These are phyloP conservation scores for Caenorhabditis doughertyi DNA, from an alignment of 2,888 invertebrate species.

Conservation along the genomic window DNA sequence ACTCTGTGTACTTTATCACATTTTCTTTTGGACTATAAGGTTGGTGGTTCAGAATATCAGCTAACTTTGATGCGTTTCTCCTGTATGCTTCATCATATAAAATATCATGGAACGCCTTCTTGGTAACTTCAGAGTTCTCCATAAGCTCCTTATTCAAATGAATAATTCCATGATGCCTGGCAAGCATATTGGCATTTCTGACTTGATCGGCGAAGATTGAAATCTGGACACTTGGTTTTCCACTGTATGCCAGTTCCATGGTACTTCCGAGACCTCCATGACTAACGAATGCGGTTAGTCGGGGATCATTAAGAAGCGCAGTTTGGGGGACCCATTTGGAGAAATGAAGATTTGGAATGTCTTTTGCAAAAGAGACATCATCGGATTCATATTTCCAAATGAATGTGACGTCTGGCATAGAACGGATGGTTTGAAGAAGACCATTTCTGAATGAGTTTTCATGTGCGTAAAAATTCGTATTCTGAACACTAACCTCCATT, in stretches of 20 bases:
- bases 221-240: constrained; percentile 51
- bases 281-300: constrained; percentile 45
- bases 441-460: constrained; percentile 14
- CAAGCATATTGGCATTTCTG: constrained; percentile 59
- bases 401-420: constrained; percentile 55
- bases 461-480: neutral
- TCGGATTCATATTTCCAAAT: constrained; percentile 65
- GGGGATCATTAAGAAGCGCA: constrained; percentile 45
- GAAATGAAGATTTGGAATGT: constrained; percentile 40
- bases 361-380: constrained; percentile 38
- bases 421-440: constrained; percentile 25
- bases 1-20: constrained; percentile 54
- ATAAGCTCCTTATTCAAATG: constrained; percentile 27
- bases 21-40: constrained; percentile 52
- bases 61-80: constrained; percentile 29
- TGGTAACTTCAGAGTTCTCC: constrained; percentile 4
- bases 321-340: constrained; percentile 63
- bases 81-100: constrained; percentile 22
- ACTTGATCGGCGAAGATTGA: constrained; percentile 58
- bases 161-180: constrained; percentile 47
- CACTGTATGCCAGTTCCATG: constrained; percentile 44
- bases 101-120: constrained; percentile 29
- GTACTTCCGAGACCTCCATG: constrained; percentile 62
- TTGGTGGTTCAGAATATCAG: constrained; percentile 37
- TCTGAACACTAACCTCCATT: constrained; percentile 40